Evolutionary conservation across 2,888 invertebrate genomes (phyloP).

Genomic region (Dioctria linearis): DNA sequence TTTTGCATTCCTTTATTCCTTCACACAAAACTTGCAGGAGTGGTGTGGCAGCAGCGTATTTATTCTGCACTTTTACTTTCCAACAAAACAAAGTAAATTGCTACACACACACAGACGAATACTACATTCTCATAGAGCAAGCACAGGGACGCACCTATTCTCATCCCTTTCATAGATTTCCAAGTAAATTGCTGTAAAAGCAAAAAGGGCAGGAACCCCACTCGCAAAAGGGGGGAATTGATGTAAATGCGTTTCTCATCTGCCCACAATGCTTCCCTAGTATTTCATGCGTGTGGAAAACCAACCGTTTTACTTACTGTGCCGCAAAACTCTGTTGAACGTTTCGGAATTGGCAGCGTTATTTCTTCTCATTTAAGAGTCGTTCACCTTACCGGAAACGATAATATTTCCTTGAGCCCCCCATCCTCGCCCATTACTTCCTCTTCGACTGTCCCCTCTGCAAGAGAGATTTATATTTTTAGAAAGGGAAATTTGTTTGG

Average conservation of each 20-base stretch:
- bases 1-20: neutral
- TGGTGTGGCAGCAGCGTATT: neutral
- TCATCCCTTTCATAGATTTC: neutral
- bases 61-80: constrained; percentile 5
- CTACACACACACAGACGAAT: constrained; percentile 5
- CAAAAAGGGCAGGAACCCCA: constrained; percentile 9
- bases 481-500: no score
- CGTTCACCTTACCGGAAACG: constrained; percentile 13
- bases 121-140: no score
- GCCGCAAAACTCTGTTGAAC: constrained; percentile 10
- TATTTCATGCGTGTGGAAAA: constrained; percentile 16
- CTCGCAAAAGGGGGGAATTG: neutral
- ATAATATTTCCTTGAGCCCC: neutral
- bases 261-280: neutral
- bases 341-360: constrained; percentile 12
- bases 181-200: constrained; percentile 23
- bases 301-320: neutral
- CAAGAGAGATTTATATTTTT: no score
- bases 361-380: constrained; percentile 14
- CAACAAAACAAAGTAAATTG: neutral
- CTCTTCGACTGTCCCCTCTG: no score
- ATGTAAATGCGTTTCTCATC: constrained; percentile 27
- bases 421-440: neutral
- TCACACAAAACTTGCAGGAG: neutral
- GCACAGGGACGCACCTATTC: no score